Evolutionary conservation across 2,113 vertebrate species (phyloP), one percentile per base, ranked within the genome.

Genomic region (Periophthalmodon schlosseri): DNA sequence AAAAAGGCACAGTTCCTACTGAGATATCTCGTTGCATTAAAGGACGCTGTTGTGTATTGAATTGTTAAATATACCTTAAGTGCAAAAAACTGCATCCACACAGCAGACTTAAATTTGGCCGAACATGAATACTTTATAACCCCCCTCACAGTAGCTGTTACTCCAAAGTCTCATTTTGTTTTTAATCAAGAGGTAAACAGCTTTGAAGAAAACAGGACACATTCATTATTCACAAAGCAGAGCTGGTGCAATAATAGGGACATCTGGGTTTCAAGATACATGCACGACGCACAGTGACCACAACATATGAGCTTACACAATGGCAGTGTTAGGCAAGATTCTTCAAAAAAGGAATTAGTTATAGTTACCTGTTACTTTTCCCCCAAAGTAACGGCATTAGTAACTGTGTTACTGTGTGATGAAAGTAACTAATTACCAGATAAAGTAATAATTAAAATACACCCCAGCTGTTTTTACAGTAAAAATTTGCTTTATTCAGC

Each of bases 31-130:
- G 15, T 66, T 49, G 50, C n/a, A 63, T 74, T 78, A 58, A 66
- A 58, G 60, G 13, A 72, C 46, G 52, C 7, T 70, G 18, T 8
- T 57, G 36, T 80, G 80, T 65, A 70, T 73, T 73, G 44, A 68
- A 75, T 33, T 2, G 68, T 68, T n/a, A 36, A 24, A 3, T 74
- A 47, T 46, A 21, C 52, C 7, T 33, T 7, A 16, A 50, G 23
- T 24, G 49, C 14, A 44, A 63, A 67, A 73, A 69, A 15, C 12
- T 16, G 56, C 11, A 33, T 39, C 10, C 63, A 65, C 63, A 65
- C 63, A 44, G 33, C 13, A 33, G 56, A 23, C 21, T 67, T 72
- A 10, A 69, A 69, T 33, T 68, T 66, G 56, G 2, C 24, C 8
- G 15, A 15, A 33, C 44, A 66, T 66, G 20, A 44, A 65, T 34